These are phyloP conservation scores for Samia ricini DNA, from an alignment of 1,140 invertebrate genomes.

Conservation along the genomic window DNA sequence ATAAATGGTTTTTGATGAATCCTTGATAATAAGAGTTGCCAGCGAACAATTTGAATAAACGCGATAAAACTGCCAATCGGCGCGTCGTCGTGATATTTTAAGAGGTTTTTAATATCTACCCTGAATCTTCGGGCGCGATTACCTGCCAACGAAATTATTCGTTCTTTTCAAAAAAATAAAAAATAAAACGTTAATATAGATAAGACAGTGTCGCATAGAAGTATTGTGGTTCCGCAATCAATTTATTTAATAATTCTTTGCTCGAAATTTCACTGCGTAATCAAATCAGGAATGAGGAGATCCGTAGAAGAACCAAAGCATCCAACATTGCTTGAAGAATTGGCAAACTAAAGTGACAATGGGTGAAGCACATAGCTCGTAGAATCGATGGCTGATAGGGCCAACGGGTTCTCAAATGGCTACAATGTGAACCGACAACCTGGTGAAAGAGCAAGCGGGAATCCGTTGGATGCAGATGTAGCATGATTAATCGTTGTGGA, in stretches of 20 bases:
- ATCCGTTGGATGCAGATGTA: too few relatives aligned
- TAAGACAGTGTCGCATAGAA: not conserved
- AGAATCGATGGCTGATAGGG: too few relatives aligned
- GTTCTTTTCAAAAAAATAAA: conserved; percentile 37
- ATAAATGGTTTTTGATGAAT: not conserved
- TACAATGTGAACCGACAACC: too few relatives aligned
- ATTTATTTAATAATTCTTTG: conserved; percentile 11
- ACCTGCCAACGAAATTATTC: conserved; percentile 47
- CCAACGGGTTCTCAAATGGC: too few relatives aligned
- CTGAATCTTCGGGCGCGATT: conserved; percentile 41
- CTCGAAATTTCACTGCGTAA: too few relatives aligned
- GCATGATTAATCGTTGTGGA: too few relatives aligned
- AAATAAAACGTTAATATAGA: conserved; percentile 37
- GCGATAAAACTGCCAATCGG: not conserved
- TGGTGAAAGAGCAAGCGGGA: too few relatives aligned
- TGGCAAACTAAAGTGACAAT: too few relatives aligned
- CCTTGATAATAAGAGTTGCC: not conserved
- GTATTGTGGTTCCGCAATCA: conserved; percentile 6
- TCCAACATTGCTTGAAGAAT: too few relatives aligned
- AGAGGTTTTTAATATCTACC: conserved; percentile 45
- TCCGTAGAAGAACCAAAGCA: too few relatives aligned
- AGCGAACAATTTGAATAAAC: not conserved
- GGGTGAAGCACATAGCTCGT: too few relatives aligned
- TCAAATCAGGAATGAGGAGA: too few relatives aligned
- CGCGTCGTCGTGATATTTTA: not conserved